A percentile compares a stretch with the other conserved stretches of the same genome.
Evolutionary conservation across 2,888 invertebrate genomes (phyloP).

Genomic region (Diploptera punctata): DNA sequence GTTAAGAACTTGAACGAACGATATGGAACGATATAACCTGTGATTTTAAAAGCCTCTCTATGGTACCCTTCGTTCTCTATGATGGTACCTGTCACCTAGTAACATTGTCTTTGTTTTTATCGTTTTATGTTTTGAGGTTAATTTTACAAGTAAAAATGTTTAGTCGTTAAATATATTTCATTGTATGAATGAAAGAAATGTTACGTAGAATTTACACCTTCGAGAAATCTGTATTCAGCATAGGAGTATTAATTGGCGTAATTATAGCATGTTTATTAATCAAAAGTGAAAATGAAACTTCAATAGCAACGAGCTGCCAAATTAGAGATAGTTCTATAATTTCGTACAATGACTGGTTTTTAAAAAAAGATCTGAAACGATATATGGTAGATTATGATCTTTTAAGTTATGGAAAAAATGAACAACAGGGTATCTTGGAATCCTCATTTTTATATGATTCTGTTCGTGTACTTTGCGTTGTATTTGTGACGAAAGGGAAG

Average conservation of each 20-base stretch:
- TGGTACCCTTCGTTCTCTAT: too few relatives aligned
- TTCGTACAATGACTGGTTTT: conserved; percentile 49
- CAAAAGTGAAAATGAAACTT: conserved; percentile 37
- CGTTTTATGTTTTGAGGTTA: too few relatives aligned
- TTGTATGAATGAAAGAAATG: background rate
- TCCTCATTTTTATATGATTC: conserved; percentile 50
- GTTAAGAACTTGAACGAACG: too few relatives aligned
- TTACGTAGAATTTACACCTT: background rate
- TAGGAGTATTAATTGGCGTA: conserved; percentile 49
- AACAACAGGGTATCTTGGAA: conserved; percentile 44
- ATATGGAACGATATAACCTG: too few relatives aligned
- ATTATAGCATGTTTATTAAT: conserved; percentile 44
- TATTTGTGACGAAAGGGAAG: conserved; percentile 56
- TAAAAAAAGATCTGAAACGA: conserved; percentile 42
- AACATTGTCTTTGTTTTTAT: too few relatives aligned
- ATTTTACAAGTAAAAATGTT: too few relatives aligned
- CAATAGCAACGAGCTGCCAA: conserved; percentile 34
- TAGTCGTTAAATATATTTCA: too few relatives aligned
- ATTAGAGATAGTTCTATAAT: background rate
- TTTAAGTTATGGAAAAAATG: conserved; percentile 47
- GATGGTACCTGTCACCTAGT: too few relatives aligned
- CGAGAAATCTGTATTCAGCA: conserved; percentile 45
- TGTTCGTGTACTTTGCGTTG: conserved; percentile 57
- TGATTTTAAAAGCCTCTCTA: too few relatives aligned
- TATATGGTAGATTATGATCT: conserved; percentile 44